Conservation (phyloP, 2,888 invertebrate species). For the Cephus pygmeus region DNA sequence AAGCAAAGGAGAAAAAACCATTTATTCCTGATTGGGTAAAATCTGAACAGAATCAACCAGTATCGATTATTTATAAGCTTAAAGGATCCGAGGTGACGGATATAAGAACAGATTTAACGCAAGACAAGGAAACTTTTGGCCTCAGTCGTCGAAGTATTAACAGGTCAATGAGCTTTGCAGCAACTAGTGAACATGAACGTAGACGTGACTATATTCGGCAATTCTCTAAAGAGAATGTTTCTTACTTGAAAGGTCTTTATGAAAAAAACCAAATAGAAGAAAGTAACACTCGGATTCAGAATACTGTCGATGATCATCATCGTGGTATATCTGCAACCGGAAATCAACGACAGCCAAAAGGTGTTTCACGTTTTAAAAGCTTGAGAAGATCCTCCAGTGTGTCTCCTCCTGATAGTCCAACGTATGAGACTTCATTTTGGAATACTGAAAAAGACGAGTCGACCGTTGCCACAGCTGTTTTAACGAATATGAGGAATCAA, state of each 20-base stretch:
- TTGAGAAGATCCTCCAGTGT: neutral
- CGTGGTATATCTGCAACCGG: neutral
- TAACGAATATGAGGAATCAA: neutral
- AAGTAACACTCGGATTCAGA: neutral
- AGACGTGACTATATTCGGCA: neutral
- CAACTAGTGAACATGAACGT: neutral
- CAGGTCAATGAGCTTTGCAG: neutral
- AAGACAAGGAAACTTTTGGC: neutral
- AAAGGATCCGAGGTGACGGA: slow-evolving; percentile 11
- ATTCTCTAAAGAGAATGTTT: neutral
- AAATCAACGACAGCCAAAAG: neutral
- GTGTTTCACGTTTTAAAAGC: neutral
- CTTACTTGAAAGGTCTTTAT: neutral
- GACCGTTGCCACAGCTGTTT: neutral
- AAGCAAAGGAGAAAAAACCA: neutral
- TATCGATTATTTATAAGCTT: slow-evolving; percentile 10
- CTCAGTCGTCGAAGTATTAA: neutral
- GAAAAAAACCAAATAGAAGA: neutral
- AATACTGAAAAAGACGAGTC: neutral
- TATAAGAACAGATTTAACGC: neutral
- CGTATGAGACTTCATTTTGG: neutral
- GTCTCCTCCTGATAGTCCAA: neutral
- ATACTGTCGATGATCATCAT: neutral
- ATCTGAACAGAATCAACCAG: neutral
- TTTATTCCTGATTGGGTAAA: slow-evolving; percentile 16